Conservation (phyloP, 1,140 invertebrate species). For the Phenacoccus solenopsis region DNA sequence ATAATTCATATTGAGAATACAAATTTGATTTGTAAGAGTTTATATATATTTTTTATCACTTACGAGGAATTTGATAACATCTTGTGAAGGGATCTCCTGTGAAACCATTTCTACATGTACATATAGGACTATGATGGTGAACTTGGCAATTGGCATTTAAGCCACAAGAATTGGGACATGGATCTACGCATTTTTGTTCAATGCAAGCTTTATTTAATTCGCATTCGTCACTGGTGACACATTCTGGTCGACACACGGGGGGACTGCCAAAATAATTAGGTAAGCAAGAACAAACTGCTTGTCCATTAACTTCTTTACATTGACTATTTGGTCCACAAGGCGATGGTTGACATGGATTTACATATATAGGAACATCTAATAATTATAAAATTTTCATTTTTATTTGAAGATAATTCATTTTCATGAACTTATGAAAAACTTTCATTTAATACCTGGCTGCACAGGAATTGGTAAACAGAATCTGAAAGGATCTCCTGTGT, state of each 20-base stretch:
- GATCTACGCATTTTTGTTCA: slow-evolving; percentile 38
- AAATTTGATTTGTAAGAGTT: neutral
- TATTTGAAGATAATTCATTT: neutral
- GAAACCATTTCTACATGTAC: slow-evolving; percentile 36
- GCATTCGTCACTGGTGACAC: slow-evolving; percentile 38
- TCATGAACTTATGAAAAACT: neutral
- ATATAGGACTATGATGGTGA: slow-evolving; percentile 37
- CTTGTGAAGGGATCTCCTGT: slow-evolving; percentile 42
- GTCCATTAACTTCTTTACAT: slow-evolving; percentile 36
- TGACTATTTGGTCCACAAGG: slow-evolving; percentile 41
- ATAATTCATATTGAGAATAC: slow-evolving; percentile 28
- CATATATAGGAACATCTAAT: slow-evolving; percentile 26
- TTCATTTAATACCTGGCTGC: slow-evolving; percentile 20
- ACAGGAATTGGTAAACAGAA: slow-evolving; percentile 42
- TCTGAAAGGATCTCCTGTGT: slow-evolving; percentile 58
- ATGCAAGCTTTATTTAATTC: slow-evolving; percentile 35
- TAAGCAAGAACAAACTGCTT: slow-evolving; percentile 38
- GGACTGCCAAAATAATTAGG: slow-evolving; percentile 35
- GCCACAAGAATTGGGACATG: slow-evolving; percentile 40
- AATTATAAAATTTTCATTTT: neutral
- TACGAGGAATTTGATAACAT: slow-evolving; percentile 37
- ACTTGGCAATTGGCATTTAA: slow-evolving; percentile 35
- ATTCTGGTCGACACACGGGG: slow-evolving; percentile 36
- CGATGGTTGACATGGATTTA: slow-evolving; percentile 38
- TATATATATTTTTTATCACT: slow-evolving; percentile 24